phyloP scores from a whole-genome alignment of 2,797 vertebrate genomes.

The Chloroceryle amazona region DNA sequence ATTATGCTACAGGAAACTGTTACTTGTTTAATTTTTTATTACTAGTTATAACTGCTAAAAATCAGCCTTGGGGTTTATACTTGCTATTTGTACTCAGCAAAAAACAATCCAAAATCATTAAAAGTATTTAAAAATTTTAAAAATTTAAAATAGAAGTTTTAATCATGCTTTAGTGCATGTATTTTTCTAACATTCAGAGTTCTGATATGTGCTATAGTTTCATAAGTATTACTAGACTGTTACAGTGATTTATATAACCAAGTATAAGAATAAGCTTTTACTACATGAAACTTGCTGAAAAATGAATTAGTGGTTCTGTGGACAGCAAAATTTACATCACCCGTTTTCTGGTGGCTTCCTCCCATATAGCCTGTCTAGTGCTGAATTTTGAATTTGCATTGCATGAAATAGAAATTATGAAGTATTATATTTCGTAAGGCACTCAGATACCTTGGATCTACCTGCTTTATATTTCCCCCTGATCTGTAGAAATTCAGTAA shows the following conservation, averaged over 20 bases:
- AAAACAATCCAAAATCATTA: not conserved
- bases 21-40: not conserved
- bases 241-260: not conserved
- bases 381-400: not conserved
- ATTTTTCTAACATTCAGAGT: not conserved
- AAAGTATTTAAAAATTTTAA: not conserved
- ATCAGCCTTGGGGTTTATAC: not conserved
- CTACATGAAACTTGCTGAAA: not conserved
- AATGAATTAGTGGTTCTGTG: not conserved
- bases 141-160: not conserved
- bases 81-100: not conserved
- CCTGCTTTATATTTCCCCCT: not conserved
- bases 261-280: not conserved
- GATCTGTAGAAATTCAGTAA: not conserved
- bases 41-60: not conserved
- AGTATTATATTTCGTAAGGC: not conserved
- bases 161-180: not conserved
- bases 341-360: not conserved
- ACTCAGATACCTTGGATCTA: not conserved
- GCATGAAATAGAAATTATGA: not conserved
- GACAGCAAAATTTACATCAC: not conserved
- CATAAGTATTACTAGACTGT: not conserved
- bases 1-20: not conserved
- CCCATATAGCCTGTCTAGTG: not conserved
- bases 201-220: not conserved